Evolutionary conservation across 2,113 vertebrate species (phyloP).

Genomic region (Ophiodon elongatus): DNA sequence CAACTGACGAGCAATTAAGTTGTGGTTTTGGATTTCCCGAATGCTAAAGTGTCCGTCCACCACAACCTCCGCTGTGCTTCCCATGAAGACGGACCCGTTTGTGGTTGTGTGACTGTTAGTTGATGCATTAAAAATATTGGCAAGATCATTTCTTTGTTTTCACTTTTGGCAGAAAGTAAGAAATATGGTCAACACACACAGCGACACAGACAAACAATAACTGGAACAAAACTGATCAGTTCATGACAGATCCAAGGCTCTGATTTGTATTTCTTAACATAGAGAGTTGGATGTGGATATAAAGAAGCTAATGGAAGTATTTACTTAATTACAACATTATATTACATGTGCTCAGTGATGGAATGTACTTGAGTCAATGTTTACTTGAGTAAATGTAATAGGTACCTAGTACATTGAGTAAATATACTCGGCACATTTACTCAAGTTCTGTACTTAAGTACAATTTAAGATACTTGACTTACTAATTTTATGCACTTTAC

Average conservation of each 20-base stretch:
- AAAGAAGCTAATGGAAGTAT: not conserved
- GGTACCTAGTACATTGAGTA: too few species aligned
- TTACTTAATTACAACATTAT: not conserved
- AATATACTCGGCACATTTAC: too few species aligned
- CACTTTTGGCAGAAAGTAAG: constrained; percentile 17
- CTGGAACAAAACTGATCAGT: not conserved
- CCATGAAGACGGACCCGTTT: constrained; percentile 29
- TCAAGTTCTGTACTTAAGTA: not conserved
- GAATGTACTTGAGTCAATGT: too few species aligned
- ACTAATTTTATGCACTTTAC: too few species aligned
- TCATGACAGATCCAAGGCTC: not conserved
- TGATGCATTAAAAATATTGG: constrained; percentile 9
- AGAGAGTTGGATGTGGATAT: not conserved
- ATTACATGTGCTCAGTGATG: not conserved
- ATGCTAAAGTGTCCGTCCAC: constrained; percentile 38
- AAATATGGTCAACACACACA: constrained; percentile 12
- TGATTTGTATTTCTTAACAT: too few species aligned
- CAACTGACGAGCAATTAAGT: constrained; percentile 21
- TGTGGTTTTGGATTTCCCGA: constrained; percentile 70
- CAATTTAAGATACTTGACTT: too few species aligned
- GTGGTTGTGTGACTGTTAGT: constrained; percentile 15
- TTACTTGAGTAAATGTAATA: too few species aligned
- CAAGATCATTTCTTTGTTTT: constrained; percentile 42
- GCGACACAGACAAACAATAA: constrained; percentile 4
- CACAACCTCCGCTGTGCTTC: constrained; percentile 42